These are phyloP conservation scores for Discoglossus pictus DNA, from an alignment of 2,797 vertebrate species.

Conservation along the genomic window DNA sequence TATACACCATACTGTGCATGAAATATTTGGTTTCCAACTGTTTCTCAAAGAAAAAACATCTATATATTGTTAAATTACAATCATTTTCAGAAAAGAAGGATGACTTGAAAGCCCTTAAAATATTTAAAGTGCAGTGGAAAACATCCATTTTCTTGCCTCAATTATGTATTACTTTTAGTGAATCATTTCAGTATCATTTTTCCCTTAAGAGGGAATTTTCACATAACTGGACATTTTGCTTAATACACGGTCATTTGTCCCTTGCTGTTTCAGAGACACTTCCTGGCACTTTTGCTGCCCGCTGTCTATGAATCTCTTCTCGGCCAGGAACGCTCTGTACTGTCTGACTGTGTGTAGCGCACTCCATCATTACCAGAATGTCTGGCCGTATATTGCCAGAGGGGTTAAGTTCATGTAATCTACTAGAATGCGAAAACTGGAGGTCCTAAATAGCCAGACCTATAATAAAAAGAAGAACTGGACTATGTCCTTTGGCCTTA, in stretches of 20 bases:
- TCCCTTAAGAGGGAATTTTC: conserved; percentile 31
- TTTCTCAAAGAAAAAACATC: conserved; percentile 12
- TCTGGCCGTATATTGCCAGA: too few relatives aligned
- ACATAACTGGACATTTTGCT: conserved; percentile 43
- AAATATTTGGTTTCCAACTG: conserved; percentile 17
- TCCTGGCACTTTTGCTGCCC: conserved; percentile 28
- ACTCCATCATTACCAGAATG: neutral
- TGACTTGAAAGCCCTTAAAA: conserved; percentile 40
- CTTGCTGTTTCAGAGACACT: conserved; percentile 21
- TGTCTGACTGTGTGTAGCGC: neutral
- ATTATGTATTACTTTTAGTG: conserved; percentile 48
- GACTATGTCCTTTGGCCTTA: too few relatives aligned
- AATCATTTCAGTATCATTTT: conserved; percentile 44
- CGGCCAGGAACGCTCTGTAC: conserved; percentile 14
- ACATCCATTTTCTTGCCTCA: conserved; percentile 43
- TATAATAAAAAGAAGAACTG: too few relatives aligned
- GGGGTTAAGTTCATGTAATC: too few relatives aligned
- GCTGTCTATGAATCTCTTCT: conserved; percentile 28
- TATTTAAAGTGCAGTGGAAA: conserved; percentile 41
- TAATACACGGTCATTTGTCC: conserved; percentile 45
- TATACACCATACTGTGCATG: neutral
- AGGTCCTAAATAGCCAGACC: too few relatives aligned
- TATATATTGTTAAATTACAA: conserved; percentile 39
- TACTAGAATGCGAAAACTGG: too few relatives aligned
- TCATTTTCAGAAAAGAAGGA: conserved; percentile 37